A percentile compares a stretch with the other conserved stretches of the same genome.
These are phyloP conservation scores for Drosophila crucigera DNA, from an alignment of 2,888 invertebrate species.

Conservation along the genomic window DNA sequence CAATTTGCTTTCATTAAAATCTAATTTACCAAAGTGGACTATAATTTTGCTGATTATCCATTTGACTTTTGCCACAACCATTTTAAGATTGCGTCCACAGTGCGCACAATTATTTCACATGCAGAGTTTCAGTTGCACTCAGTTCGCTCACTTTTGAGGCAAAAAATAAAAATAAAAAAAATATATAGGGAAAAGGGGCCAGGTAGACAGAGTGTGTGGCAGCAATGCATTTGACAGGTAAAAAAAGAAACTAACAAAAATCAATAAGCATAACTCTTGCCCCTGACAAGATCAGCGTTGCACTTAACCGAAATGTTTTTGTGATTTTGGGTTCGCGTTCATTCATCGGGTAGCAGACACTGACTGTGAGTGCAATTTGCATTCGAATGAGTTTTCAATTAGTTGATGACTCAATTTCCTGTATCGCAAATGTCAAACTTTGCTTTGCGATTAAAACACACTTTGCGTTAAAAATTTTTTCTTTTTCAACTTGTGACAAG, in stretches of 20 bases:
- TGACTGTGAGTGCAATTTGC: conserved; percentile 35
- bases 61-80: conserved; percentile 34
- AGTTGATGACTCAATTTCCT: conserved; percentile 59
- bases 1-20: neutral
- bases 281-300: conserved; percentile 58
- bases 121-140: conserved; percentile 30
- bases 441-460: neutral
- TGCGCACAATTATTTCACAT: conserved; percentile 36
- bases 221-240: conserved; percentile 64
- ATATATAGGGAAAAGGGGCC: neutral
- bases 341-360: neutral
- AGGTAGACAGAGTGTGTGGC: conserved; percentile 37
- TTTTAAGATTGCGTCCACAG: conserved; percentile 39
- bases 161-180: conserved; percentile 1
- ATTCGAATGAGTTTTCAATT: conserved; percentile 62
- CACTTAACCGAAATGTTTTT: conserved; percentile 48
- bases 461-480: neutral
- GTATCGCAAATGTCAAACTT: conserved; percentile 5
- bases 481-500: neutral
- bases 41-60: conserved; percentile 24
- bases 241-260: conserved; percentile 19
- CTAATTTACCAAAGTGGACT: neutral
- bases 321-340: too few species aligned
- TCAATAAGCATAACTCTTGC: conserved; percentile 77
- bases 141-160: conserved; percentile 3